Evolutionary conservation across 2,888 invertebrate genomes (phyloP), one percentile per base, ranked within the genome.

Genomic region (Hedya salicella): DNA sequence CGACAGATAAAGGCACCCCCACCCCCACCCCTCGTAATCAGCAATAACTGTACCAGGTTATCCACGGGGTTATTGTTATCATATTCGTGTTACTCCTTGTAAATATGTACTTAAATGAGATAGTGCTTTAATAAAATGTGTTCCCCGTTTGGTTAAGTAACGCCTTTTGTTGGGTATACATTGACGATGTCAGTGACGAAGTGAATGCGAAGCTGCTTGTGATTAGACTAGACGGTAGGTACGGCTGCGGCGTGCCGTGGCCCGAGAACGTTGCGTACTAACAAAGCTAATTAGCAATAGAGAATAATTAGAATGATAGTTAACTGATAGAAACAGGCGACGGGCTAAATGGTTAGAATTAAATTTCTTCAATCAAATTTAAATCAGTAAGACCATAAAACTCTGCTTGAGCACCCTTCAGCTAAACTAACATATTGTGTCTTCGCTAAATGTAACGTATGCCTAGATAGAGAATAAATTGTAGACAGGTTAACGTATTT

Each of bases 101-200:
- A 91, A 86, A 92, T 91, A 91, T 90, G 89, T 91, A 91, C 46
- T 68, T 70, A 71, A 78, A 90, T 89, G 81, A 85, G 73, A 89
- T 89, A 89, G 89, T 88, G 88, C 89, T 89, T 89, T 87, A 91
- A 86, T 81, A 76, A 82, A 87, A 88, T 88, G 90, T 91, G 91
- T 91, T 91, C 88, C 84, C 78, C 77, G 78, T 80, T 82, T 79
- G 76, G 75, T 81, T 79, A 76, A 76, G 73, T 77, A 75, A 78
- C 71, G 79, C 77, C 78, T 74, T 76, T 74, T 59, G 73, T 72
- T 74, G 72, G 69, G 66, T 70, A n/a, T n/a, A 67, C 67, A 63
- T 69, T 67, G 62, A 69, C 62, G 70, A 61, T 57, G 67, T 68
- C 56, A 63, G 54, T 48, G 56, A 63, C 40, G 53, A 59, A 52